Evolutionary conservation across 2,797 vertebrate species (phyloP), one percentile per base, ranked within the genome.

Genomic region (Zenarchopterus dispar): DNA sequence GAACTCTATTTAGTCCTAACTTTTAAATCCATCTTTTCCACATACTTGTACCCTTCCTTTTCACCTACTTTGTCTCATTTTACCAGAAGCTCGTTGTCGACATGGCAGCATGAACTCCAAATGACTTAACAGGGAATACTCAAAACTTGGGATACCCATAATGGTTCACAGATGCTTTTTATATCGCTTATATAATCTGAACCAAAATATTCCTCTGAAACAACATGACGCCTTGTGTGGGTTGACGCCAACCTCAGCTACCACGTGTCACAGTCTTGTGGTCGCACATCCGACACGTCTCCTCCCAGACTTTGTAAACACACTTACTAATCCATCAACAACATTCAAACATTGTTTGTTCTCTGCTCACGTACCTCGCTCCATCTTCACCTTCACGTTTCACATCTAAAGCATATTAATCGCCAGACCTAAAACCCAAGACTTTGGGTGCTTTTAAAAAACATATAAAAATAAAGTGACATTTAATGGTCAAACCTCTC

Each of bases 391-490:
- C 26, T 75, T 59, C 78, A 65, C 53, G 19, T 61, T 51, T 64
- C 71, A 57, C 39, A 18, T 55, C 42, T 67, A 53, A 59, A 66
- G 67, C 52, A 13, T 46, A 64, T 69, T 31, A 44, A 21, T 26
- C 33, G 53, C 44, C 55, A 23, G 46, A 24, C 54, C 54, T 19
- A 6, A 13, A 26, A 41, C 44, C 36, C 22, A n/a, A 62, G 33
- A 13, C 9, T 36, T 36, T 13, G 33, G 33, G 9, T 11, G 47
- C 5, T 24, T 48, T 18, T 64, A 6, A 61, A 69, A 51, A 73
- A 21, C 24, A 24, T 78, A 75, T 11, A 77, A 75, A 82, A 79
- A 65, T 77, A 77, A 81, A 72, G 61, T 56, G 22, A 33, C 62
- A 58, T 73, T 75, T 52, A 71, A 50, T 62, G 26, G 48, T 52